Evolutionary conservation across 2,888 invertebrate genomes (phyloP).

Genomic region (Eutolmus rufibarbis): DNA sequence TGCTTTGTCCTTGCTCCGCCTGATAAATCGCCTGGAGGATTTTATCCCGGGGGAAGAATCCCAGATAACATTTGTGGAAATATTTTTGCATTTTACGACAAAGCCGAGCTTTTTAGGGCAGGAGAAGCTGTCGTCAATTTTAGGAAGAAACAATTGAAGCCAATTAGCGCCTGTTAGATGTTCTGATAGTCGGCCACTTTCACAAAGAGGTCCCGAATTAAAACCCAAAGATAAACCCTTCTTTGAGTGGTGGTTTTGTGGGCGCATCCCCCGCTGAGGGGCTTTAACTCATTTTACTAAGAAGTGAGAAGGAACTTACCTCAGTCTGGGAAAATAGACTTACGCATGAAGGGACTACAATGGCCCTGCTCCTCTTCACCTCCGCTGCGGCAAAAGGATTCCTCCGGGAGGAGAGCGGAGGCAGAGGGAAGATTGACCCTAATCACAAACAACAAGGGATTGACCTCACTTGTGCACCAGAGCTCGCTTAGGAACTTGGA

Average conservation of each 20-base stretch:
- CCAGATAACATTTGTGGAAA: neutral
- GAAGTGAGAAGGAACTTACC: conserved; percentile 8
- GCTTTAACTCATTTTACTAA: conserved; percentile 7
- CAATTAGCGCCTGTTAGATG: conserved; percentile 9
- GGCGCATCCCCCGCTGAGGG: neutral
- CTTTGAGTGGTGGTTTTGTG: neutral
- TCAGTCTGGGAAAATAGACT: conserved; percentile 4
- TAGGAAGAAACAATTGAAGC: neutral
- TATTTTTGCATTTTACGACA: conserved; percentile 8
- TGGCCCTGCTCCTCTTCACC: neutral
- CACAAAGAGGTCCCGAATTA: neutral
- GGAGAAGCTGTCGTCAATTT: neutral
- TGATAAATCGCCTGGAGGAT: neutral
- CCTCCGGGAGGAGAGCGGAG: neutral
- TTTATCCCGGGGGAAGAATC: neutral
- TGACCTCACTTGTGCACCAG: conserved; percentile 7
- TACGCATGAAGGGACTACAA: neutral
- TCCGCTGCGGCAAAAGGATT: neutral
- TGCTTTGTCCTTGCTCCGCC: neutral
- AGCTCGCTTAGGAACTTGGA: neutral
- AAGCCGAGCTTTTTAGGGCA: neutral
- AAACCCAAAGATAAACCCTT: neutral
- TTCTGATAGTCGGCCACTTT: neutral
- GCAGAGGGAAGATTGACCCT: neutral
- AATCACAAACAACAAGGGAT: conserved; percentile 23